Evolutionary conservation across 2,113 vertebrate species (phyloP).

Genomic region (Ochotona curzoniae): DNA sequence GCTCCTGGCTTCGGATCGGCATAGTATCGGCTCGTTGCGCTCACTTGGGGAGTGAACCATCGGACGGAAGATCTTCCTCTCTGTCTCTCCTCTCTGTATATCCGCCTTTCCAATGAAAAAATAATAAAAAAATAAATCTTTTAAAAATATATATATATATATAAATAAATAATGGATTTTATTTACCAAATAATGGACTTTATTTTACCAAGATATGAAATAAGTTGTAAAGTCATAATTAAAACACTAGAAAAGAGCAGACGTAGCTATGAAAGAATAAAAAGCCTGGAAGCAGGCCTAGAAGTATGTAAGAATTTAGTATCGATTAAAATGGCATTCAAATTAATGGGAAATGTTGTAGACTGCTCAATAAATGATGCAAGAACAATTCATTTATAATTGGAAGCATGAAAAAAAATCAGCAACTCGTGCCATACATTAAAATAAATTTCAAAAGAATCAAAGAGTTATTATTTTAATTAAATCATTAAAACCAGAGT

Average conservation of each 20-base stretch:
- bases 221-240: conserved; percentile 63
- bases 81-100: too few relatives aligned
- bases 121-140: too few relatives aligned
- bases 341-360: conserved; percentile 57
- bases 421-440: background rate
- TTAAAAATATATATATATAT: too few relatives aligned
- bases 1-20: too few relatives aligned
- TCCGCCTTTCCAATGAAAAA: too few relatives aligned
- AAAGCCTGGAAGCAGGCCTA: conserved; percentile 16
- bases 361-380: conserved; percentile 48
- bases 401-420: conserved; percentile 47
- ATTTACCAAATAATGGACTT: background rate
- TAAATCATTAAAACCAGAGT: conserved; percentile 57
- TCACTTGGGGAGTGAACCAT: too few relatives aligned
- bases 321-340: conserved; percentile 54
- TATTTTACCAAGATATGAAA: conserved; percentile 1
- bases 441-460: conserved; percentile 62
- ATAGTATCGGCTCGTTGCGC: too few relatives aligned
- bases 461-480: conserved; percentile 68
- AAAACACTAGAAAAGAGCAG: conserved; percentile 44
- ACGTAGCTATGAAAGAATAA: conserved; percentile 46
- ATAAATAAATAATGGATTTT: conserved; percentile 49
- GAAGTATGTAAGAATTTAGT: conserved; percentile 35
- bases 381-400: conserved; percentile 39
- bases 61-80: too few relatives aligned